These are phyloP conservation scores for Dryoscopus gambensis DNA, from an alignment of 2,113 vertebrate species.

Conservation along the genomic window DNA sequence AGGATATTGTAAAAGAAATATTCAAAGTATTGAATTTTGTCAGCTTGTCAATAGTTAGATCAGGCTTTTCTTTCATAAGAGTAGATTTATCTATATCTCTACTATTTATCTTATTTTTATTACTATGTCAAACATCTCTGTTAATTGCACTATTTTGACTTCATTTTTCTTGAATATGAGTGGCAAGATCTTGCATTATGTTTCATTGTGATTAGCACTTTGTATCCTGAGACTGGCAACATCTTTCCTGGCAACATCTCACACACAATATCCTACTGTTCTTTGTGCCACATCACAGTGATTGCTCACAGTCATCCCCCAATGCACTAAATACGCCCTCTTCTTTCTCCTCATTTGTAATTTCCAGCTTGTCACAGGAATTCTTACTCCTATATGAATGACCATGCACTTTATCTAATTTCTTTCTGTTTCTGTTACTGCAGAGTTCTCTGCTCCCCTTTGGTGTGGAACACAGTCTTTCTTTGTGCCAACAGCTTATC, in stretches of 20 bases:
- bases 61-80: not conserved
- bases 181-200: not conserved
- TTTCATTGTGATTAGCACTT: not conserved
- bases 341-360: not conserved
- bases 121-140: not conserved
- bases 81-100: not conserved
- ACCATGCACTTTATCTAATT: not conserved
- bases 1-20: not conserved
- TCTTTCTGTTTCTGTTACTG: not conserved
- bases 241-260: not conserved
- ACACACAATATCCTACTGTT: not conserved
- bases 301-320: constrained; percentile 13
- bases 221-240: not conserved
- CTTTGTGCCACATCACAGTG: not conserved
- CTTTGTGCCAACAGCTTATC: constrained; percentile 1
- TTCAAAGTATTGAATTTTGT: not conserved
- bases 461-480: not conserved
- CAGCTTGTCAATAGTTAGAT: not conserved
- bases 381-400: not conserved
- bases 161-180: not conserved
- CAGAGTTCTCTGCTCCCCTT: not conserved
- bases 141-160: not conserved
- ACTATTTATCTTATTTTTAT: not conserved
- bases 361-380: constrained; percentile 11
- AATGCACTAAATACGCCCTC: not conserved